Base-by-base conservation (phyloP, 2,797 vertebrate genomes). In the Thunnus albacares region DNA sequence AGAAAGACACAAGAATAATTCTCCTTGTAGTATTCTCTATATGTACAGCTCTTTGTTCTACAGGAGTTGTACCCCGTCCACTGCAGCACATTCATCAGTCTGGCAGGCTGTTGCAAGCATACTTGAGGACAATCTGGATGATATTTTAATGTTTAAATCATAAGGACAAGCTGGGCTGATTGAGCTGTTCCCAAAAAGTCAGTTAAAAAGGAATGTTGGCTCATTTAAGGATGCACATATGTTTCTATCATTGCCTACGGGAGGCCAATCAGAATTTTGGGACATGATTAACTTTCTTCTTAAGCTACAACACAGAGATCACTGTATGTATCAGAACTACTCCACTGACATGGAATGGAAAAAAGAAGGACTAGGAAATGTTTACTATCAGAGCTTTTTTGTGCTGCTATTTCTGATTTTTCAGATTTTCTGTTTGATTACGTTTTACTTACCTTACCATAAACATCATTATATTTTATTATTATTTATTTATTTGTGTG, bases 91-190 rank as follows among this genome's bases (percentile, higher is more conserved):
- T 57, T 56, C 20, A 22, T 28, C 52, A 43, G 11, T 58, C 17
- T 70, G 56, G 77, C 70, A 67, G 45, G 73, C 53, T 76, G 57
- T 5, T 26, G 68, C 55, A 56, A 59, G 59, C 61, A 47, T 60
- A 30, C 60, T 66, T 13, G 24, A 64, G n/a, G 30, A 26, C 9
- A 43, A 51, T 35, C 60, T 78, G 69, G 35, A 71, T 55, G 12
- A 68, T 60, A 56, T 66, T 66, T 72, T 81, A 57, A 79, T 71
- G 72, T 77, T 41, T 71, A 68, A 65, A 76, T 80, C 74, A 84
- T 57, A 80, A 71, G 63, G 47, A 68, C 70, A 41, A 56, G 14
- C 53, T 64, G 12, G 24, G 61, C 41, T 41, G 61, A 66, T 35
- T 56, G 59, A 76, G 20, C 53, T 56, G 63, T 47, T 66, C n/a